Conservation (phyloP, 2,113 vertebrate genomes). For the Aplodontia rufa region DNA sequence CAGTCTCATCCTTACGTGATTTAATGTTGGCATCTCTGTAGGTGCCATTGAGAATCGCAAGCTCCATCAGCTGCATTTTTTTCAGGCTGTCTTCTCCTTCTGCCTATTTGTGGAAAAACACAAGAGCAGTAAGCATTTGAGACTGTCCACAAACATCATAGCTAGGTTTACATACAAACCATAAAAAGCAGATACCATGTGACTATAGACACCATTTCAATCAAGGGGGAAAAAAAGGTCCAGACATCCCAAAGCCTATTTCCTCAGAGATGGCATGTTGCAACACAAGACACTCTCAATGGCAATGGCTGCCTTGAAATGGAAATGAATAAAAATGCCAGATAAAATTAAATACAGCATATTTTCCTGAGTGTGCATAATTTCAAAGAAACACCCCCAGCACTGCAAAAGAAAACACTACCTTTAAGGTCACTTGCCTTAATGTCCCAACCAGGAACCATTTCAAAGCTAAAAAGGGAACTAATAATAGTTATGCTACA, state of each 20-base stretch:
- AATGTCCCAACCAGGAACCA: background rate
- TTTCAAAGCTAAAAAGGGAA: background rate
- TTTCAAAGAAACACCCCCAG: background rate
- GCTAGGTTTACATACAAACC: background rate
- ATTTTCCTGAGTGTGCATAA: background rate
- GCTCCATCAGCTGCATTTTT: slow-evolving; percentile 99
- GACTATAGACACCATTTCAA: background rate
- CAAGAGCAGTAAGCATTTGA: background rate
- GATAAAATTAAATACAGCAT: background rate
- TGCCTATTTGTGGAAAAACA: slow-evolving; percentile 85
- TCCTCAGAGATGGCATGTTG: background rate
- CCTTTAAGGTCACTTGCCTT: background rate
- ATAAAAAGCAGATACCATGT: background rate
- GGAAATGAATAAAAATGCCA: background rate
- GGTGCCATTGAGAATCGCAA: slow-evolving; percentile 98
- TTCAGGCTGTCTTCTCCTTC: slow-evolving; percentile 99
- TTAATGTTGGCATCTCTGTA: slow-evolving; percentile 99
- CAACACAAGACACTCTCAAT: background rate
- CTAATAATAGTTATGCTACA: background rate
- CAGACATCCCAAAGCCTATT: background rate
- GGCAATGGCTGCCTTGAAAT: background rate
- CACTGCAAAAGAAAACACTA: background rate
- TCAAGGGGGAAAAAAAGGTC: background rate
- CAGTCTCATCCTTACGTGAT: slow-evolving; percentile 93
- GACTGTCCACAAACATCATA: rapidly evolving